Evolutionary conservation across 2,888 invertebrate genomes (phyloP).

Genomic region (Ophion ellenae): DNA sequence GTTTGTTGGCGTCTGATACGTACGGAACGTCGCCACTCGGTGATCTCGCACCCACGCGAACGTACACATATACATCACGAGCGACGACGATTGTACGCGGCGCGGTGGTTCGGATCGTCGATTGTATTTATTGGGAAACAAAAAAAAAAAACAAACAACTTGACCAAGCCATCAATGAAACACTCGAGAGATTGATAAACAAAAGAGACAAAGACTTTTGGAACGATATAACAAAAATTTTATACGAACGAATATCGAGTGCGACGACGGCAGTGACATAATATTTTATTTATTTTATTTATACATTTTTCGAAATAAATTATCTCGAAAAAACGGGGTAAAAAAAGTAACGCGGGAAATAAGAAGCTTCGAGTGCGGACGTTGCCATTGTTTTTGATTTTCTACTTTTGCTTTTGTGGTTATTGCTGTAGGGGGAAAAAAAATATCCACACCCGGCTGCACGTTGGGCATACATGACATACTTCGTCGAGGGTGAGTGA

Average conservation of each 20-base stretch:
- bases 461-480: not conserved
- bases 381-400: not conserved
- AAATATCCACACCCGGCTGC: not conserved
- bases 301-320: not conserved
- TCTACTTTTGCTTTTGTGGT: not conserved
- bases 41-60: constrained; percentile 70
- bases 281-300: too few species aligned
- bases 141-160: not conserved
- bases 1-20: constrained; percentile 59
- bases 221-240: not conserved
- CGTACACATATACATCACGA: constrained; percentile 63
- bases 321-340: not conserved
- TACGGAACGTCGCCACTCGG: constrained; percentile 60
- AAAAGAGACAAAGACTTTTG: not conserved
- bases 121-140: constrained; percentile 28
- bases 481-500: not conserved
- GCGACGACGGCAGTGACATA: constrained; percentile 16
- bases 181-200: not conserved
- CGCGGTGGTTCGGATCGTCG: constrained; percentile 18
- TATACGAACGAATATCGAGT: not conserved
- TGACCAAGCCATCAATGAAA: not conserved
- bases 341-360: not conserved
- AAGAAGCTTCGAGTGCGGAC: not conserved
- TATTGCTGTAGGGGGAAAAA: not conserved
- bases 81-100: constrained; percentile 22